These are phyloP conservation scores for Podarcis raffonei DNA, from an alignment of 2,113 vertebrate genomes.

Conservation along the genomic window DNA sequence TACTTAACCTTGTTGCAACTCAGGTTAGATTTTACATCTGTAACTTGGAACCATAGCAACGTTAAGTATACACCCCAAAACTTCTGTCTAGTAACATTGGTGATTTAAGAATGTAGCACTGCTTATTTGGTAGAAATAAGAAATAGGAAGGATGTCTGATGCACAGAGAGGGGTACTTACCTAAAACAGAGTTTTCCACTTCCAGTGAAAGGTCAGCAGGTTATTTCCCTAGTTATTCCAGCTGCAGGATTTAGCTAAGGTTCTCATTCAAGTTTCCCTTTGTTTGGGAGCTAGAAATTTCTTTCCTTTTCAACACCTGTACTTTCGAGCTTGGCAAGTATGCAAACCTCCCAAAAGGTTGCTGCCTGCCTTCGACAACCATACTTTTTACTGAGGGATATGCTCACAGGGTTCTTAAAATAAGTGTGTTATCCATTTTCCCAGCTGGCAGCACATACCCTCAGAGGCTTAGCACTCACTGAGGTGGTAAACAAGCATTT, in stretches of 20 bases:
- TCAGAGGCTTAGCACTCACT: background rate
- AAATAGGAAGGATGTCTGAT: background rate
- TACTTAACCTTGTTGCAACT: too few relatives aligned
- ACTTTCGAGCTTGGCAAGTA: too few relatives aligned
- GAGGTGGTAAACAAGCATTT: background rate
- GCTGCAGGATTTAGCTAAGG: too few relatives aligned
- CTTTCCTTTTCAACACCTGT: too few relatives aligned
- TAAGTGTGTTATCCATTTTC: background rate
- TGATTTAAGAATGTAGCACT: background rate
- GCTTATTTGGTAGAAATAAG: background rate
- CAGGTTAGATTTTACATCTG: too few relatives aligned
- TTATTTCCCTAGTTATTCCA: too few relatives aligned
- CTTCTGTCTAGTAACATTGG: background rate
- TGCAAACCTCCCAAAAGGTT: too few relatives aligned
- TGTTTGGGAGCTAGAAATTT: too few relatives aligned
- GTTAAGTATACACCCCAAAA: background rate
- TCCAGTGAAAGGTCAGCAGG: too few relatives aligned
- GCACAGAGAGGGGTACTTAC: background rate
- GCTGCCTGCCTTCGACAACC: background rate
- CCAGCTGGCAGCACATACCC: background rate
- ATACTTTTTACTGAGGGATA: background rate
- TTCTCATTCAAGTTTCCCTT: too few relatives aligned
- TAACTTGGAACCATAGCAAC: too few relatives aligned
- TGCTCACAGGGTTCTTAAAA: background rate
- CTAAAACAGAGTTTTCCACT: too few relatives aligned